Evolutionary conservation across 2,113 vertebrate species (phyloP).

Genomic region (Ariopsis seemanni): DNA sequence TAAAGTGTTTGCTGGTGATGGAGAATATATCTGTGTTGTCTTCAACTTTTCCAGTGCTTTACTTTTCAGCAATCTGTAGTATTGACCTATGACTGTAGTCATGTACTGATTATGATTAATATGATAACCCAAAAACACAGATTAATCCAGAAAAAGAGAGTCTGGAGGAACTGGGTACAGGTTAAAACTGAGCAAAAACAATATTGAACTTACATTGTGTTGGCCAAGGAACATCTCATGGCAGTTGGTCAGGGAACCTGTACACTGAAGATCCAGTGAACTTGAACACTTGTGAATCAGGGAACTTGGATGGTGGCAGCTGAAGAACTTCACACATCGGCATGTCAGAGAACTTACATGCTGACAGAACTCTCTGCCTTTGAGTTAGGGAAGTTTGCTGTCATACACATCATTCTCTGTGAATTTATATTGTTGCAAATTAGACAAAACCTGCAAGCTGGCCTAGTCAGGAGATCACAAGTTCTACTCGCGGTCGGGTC

Average conservation of each 20-base stretch:
- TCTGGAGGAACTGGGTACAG: neutral
- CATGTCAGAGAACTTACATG: no score
- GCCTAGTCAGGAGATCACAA: no score
- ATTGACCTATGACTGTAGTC: neutral
- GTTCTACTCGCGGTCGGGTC: no score
- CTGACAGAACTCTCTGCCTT: neutral
- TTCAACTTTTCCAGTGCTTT: neutral
- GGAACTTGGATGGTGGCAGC: neutral
- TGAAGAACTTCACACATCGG: neutral
- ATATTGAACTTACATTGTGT: no score
- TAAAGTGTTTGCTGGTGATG: neutral
- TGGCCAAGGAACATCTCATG: no score
- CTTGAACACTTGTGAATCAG: no score
- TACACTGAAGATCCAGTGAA: no score
- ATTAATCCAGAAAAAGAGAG: neutral
- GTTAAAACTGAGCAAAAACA: no score
- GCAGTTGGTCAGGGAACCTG: no score
- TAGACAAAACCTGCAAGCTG: no score
- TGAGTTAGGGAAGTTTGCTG: neutral
- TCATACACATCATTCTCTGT: neutral
- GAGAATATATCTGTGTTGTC: neutral
- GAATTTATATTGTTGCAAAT: no score
- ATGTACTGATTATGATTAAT: neutral
- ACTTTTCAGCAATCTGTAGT: neutral
- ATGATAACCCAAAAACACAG: neutral